These are phyloP conservation scores for Esox lucius DNA, from an alignment of 2,797 vertebrate species.

Conservation along the genomic window DNA sequence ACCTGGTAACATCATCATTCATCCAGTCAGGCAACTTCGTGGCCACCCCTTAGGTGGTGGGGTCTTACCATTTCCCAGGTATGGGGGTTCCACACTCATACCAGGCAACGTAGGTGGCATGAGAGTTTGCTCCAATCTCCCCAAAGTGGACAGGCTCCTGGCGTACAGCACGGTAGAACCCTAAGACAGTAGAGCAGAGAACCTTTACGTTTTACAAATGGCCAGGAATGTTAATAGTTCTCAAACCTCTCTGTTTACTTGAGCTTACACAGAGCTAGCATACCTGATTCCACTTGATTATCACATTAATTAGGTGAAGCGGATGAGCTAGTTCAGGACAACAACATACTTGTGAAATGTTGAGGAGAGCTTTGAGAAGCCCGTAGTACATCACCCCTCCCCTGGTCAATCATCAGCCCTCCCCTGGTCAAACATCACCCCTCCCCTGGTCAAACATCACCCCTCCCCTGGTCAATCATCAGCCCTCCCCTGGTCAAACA, in stretches of 20 bases:
- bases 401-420: no score
- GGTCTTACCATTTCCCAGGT: slow-evolving; percentile 92
- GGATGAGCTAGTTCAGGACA: not conserved
- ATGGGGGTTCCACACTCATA: slow-evolving; percentile 97
- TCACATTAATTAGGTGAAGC: no score
- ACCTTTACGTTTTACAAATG: not conserved
- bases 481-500: no score
- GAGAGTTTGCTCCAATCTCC: slow-evolving; percentile 89
- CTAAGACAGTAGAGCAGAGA: slow-evolving; percentile 58
- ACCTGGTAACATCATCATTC: slow-evolving; percentile 22
- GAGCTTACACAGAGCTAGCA: no score
- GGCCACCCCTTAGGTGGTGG: slow-evolving; percentile 10
- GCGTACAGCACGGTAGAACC: slow-evolving; percentile 90
- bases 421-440: no score
- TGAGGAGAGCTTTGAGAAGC: no score
- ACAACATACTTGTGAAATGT: not conserved
- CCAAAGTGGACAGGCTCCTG: slow-evolving; percentile 95
- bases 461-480: no score
- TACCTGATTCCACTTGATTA: no score
- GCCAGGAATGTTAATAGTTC: not conserved
- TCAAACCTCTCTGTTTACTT: not conserved
- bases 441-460: no score
- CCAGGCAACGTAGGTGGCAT: slow-evolving; percentile 91
- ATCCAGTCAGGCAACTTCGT: slow-evolving; percentile 26
- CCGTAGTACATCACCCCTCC: no score